Conservation (phyloP, 2,797 vertebrate species). For the Ambastaia sidthimunki region DNA sequence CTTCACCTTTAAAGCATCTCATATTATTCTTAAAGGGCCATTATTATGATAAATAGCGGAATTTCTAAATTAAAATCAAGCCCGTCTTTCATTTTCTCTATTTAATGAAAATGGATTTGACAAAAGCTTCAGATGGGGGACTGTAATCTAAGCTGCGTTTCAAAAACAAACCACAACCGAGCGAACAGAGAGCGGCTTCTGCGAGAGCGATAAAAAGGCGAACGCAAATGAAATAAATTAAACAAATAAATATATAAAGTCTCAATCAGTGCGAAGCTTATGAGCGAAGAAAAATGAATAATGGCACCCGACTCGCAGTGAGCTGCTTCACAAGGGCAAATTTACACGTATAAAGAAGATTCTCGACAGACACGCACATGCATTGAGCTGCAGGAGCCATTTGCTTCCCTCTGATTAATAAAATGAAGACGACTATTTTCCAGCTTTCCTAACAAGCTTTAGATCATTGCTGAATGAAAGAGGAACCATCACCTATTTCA, state of each 20-base stretch:
- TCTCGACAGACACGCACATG: constrained; percentile 39
- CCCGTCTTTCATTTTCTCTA: constrained; percentile 27
- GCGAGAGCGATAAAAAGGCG: constrained; percentile 17
- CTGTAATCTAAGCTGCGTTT: constrained; percentile 35
- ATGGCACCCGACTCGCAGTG: constrained; percentile 38
- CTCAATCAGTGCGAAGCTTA: constrained; percentile 45
- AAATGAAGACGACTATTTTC: constrained; percentile 48
- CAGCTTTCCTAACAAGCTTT: constrained; percentile 38
- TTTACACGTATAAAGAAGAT: constrained; percentile 55
- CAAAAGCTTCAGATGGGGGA: constrained; percentile 18
- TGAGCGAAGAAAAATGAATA: constrained; percentile 46
- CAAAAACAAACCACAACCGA: constrained; percentile 12
- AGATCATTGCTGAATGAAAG: constrained; percentile 42
- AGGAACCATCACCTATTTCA: constrained; percentile 38
- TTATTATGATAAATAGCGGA: background rate
- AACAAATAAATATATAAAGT: constrained; percentile 45
- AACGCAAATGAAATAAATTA: constrained; percentile 42
- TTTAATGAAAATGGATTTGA: constrained; percentile 42
- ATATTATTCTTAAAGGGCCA: background rate
- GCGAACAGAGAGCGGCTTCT: constrained; percentile 2
- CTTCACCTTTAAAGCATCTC: background rate
- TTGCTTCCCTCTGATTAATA: constrained; percentile 54
- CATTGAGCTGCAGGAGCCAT: constrained; percentile 41
- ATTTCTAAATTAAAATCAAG: constrained; percentile 18
- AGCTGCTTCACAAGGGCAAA: constrained; percentile 52